Base-by-base conservation (phyloP, 2,888 invertebrate species). In the Ectemnius cavifrons region DNA sequence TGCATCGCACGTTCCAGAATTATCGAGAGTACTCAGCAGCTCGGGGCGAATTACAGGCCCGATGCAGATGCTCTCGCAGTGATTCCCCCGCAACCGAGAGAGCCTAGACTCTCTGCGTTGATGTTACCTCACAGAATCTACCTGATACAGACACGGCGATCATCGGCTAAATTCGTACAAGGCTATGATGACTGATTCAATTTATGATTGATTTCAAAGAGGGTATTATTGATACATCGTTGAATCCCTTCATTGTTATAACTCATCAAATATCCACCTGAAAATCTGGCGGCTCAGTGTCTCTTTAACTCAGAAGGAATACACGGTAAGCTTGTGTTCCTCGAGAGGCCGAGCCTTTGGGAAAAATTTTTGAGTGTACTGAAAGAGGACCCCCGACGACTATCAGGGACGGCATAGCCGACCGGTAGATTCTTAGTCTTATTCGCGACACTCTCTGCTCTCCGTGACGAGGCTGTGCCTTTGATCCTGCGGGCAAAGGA, bases 1-100 rank as follows among this genome's bases (percentile, higher is more conserved):
- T 87, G 86, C 86, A 86, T 85, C 86, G 85, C 87, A 87, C 87
- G 87, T 87, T 87, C 79, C 80, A 85, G 83, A 87, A 87, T 86
- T 87, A 86, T 87, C 86, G 87, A 87, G 86, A 85, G 86, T 86
- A 86, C 86, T 87, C 87, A 83, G 83, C 83, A 85, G 85, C 86
- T 87, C 82, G 81, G 84, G 8, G 82, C 84, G 84, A 87, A 87
- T 86, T 87, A 86, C 87, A 84, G 80, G 37, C 80, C 80, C 78
- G 77, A 73, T 75, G 78, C 77, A 72, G 83, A 78, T 80, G 80
- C 75, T 81, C 52, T 4, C 68, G 77, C 77, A 73, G 71, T 71
- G 83, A 83, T 83, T 84, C 74, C 79, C 72, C 37, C 37, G 37
- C 37, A 37, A 37, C 11, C 37, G 37, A 37, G 37, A 37, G 37